Percentiles rank a stretch among this genome's conserved stretches.
Evolutionary conservation across 1,140 invertebrate species (phyloP).

Genomic region (Leptonema lineaticorne): DNA sequence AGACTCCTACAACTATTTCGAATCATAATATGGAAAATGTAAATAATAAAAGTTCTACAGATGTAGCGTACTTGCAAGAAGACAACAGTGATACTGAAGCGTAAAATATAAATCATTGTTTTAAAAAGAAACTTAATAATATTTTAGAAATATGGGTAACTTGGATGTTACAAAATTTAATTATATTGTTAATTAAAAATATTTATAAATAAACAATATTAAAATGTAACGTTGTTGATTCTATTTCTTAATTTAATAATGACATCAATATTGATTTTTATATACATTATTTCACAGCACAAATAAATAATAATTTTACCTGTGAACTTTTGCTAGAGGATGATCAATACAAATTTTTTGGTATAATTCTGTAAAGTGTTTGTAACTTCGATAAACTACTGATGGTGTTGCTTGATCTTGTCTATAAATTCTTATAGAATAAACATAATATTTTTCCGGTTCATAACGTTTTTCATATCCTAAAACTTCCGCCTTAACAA

Average conservation of each 20-base stretch:
- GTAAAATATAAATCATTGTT: neutral
- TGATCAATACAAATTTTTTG: constrained; percentile 91
- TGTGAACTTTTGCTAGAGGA: constrained; percentile 83
- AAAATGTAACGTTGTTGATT: neutral
- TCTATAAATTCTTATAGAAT: constrained; percentile 84
- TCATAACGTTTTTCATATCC: constrained; percentile 94
- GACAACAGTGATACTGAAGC: constrained; percentile 35
- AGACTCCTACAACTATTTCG: neutral
- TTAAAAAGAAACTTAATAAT: no score
- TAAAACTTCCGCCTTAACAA: constrained; percentile 82
- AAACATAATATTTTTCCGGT: constrained; percentile 98
- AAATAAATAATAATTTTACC: constrained; percentile 62
- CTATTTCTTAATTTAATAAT: neutral
- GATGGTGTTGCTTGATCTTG: constrained; percentile 81
- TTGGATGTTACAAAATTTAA: no score
- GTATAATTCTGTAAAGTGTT: constrained; percentile 95
- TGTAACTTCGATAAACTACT: constrained; percentile 89
- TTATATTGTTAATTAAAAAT: no score
- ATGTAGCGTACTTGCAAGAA: neutral
- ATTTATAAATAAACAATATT: no score
- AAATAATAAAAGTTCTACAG: constrained; percentile 16
- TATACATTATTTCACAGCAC: no score
- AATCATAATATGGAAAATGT: constrained; percentile 16
- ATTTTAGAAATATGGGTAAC: no score
- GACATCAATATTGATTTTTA: no score